A percentile compares a stretch with the other conserved stretches of the same genome.
phyloP scores from a whole-genome alignment of 2,797 vertebrate species.

The Poecilia gillii region DNA sequence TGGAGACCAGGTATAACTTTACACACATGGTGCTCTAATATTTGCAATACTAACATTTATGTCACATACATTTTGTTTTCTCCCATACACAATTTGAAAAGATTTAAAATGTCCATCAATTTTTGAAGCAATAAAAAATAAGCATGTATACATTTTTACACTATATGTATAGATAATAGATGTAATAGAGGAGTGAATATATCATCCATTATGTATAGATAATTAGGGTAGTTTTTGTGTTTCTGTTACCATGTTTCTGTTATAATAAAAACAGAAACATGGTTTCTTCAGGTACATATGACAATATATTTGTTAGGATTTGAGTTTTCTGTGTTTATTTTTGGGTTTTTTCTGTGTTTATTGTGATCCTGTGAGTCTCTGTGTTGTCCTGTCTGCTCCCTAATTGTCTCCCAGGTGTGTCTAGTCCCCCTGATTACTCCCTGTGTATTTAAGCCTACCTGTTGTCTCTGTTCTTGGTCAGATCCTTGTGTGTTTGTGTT shows the following conservation, averaged over 20 bases:
- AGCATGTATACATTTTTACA: background rate
- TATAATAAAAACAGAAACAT: background rate
- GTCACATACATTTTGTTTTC: background rate
- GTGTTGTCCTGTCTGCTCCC: too few species aligned
- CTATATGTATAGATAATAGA: background rate
- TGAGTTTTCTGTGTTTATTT: too few species aligned
- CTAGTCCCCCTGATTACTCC: too few species aligned
- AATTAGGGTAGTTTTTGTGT: background rate
- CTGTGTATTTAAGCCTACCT: too few species aligned
- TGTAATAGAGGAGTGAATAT: too few species aligned
- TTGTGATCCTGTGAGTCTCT: too few species aligned
- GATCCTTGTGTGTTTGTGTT: too few species aligned
- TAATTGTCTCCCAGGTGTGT: too few species aligned
- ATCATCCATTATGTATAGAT: too few species aligned
- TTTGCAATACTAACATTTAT: background rate
- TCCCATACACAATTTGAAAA: background rate
- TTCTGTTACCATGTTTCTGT: too few species aligned
- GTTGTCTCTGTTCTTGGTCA: too few species aligned
- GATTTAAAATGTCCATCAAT: background rate
- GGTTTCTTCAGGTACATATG: background rate
- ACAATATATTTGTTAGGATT: background rate
- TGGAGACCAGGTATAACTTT: background rate
- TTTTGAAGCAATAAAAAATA: background rate
- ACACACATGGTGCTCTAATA: background rate
- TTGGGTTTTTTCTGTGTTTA: too few species aligned